A percentile compares a stretch with the other conserved stretches of the same genome.
Evolutionary conservation across 2,888 invertebrate genomes (phyloP).

Genomic region (Cryptus armator): DNA sequence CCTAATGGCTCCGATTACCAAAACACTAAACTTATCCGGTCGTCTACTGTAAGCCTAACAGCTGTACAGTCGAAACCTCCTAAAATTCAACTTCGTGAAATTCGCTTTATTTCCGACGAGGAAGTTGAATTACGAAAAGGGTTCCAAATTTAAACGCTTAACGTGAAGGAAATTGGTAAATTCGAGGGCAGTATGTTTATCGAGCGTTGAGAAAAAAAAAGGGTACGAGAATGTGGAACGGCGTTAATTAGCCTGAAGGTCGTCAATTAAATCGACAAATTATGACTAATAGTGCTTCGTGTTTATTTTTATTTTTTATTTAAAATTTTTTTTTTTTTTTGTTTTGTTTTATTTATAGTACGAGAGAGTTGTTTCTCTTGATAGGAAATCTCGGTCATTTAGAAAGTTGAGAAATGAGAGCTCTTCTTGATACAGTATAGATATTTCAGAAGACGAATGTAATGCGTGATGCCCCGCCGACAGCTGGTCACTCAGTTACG

Average conservation of each 20-base stretch:
- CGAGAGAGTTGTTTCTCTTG: not conserved
- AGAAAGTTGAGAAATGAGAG: slow-evolving; percentile 55
- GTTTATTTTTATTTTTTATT: no score
- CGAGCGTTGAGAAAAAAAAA: not conserved
- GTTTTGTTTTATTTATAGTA: not conserved
- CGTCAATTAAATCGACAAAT: not conserved
- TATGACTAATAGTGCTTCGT: not conserved
- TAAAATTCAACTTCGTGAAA: not conserved
- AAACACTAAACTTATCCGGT: no score
- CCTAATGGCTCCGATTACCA: no score
- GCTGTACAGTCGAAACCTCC: no score
- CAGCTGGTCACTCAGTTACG: slow-evolving; percentile 40
- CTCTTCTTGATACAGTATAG: not conserved
- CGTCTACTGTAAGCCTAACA: no score
- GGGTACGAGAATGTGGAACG: not conserved
- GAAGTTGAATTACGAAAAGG: not conserved
- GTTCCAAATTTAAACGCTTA: not conserved
- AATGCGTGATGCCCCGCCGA: slow-evolving; percentile 9
- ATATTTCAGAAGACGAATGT: slow-evolving; percentile 27
- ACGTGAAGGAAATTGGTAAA: not conserved
- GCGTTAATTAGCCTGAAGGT: not conserved
- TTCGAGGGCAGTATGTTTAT: not conserved
- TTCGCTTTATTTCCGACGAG: not conserved
- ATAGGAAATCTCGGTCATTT: slow-evolving; percentile 36
- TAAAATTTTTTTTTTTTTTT: not conserved